A percentile compares a stretch with the other conserved stretches of the same genome.
phyloP scores from a whole-genome alignment of 2,888 invertebrate genomes.

The Molanna angustata region DNA sequence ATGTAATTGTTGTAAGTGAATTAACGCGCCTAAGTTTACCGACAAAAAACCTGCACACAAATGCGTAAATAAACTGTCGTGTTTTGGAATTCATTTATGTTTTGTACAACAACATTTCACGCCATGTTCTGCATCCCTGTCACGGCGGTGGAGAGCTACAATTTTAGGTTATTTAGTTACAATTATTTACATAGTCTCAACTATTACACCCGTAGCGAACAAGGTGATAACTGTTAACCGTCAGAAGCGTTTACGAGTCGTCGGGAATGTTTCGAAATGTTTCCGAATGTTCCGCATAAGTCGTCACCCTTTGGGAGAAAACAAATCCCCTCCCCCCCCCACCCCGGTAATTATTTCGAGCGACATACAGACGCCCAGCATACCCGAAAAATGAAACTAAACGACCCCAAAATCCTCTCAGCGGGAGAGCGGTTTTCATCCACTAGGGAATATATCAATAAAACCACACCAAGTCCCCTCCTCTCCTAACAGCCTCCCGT shows the following conservation, averaged over 20 bases:
- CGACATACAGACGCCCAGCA: slow-evolving; percentile 17
- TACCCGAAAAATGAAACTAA: slow-evolving; percentile 11
- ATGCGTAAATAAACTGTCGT: too few species aligned
- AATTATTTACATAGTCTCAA: slow-evolving; percentile 7
- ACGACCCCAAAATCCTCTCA: not conserved
- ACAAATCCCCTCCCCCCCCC: not conserved
- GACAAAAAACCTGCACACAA: too few species aligned
- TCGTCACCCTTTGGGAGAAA: slow-evolving; percentile 1
- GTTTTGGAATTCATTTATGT: too few species aligned
- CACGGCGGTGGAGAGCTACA: slow-evolving; percentile 5
- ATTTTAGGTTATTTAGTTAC: slow-evolving; percentile 18
- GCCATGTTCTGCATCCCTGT: slow-evolving; percentile 12
- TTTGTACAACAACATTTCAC: too few species aligned
- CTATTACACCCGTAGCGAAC: slow-evolving; percentile 2
- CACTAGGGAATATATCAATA: slow-evolving; percentile 7
- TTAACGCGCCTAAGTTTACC: too few species aligned
- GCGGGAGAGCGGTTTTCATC: slow-evolving; percentile 5
- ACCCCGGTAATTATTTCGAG: slow-evolving; percentile 15
- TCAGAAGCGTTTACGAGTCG: slow-evolving; percentile 17
- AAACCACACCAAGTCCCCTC: too few species aligned
- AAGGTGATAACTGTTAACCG: slow-evolving; percentile 20
- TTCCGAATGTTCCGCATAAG: slow-evolving; percentile 12
- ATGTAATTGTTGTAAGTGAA: too few species aligned
- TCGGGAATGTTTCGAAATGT: slow-evolving; percentile 3
- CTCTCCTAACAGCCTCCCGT: too few species aligned